Conservation (phyloP, 2,113 vertebrate genomes). For the Psilopsiagon aymara region DNA sequence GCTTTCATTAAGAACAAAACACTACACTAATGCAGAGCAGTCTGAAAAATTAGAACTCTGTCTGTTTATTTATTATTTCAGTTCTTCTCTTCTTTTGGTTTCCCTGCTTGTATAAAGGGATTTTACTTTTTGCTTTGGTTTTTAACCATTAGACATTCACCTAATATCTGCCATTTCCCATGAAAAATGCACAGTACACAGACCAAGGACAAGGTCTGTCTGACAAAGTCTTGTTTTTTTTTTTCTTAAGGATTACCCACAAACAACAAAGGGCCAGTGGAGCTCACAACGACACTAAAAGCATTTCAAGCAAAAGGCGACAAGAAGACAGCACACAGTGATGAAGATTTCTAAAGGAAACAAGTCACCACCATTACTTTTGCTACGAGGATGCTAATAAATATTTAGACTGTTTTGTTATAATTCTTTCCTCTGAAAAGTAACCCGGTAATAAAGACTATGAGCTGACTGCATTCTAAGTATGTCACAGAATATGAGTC, state of each 20-base stretch:
- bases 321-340: background rate
- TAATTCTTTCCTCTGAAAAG: background rate
- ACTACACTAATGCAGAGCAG: background rate
- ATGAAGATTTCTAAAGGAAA: background rate
- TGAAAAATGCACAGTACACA: background rate
- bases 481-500: background rate
- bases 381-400: background rate
- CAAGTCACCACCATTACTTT: background rate
- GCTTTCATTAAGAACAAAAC: background rate
- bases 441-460: background rate
- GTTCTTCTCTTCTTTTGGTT: background rate
- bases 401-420: background rate
- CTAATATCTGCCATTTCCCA: background rate
- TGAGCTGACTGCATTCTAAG: background rate
- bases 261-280: background rate
- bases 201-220: background rate
- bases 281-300: background rate
- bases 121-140: background rate
- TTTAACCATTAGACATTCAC: background rate
- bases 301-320: background rate
- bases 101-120: background rate
- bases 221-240: fast-evolving
- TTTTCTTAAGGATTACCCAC: background rate
- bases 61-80: background rate
- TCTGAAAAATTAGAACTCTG: background rate